These are phyloP conservation scores for Ormyrus labotus DNA, from an alignment of 2,888 invertebrate species.

Conservation along the genomic window DNA sequence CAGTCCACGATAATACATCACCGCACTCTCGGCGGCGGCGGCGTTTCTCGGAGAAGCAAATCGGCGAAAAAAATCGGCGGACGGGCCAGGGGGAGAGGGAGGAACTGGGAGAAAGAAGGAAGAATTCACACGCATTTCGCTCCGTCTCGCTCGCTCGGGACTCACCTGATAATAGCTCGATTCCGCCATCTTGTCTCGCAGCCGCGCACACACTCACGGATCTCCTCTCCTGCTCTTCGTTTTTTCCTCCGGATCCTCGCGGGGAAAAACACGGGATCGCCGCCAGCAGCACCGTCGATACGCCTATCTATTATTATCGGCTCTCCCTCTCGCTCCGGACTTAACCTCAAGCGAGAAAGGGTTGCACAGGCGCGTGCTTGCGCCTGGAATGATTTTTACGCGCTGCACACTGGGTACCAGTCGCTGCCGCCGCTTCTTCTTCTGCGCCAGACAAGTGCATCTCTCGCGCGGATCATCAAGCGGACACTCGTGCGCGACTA, in stretches of 20 bases:
- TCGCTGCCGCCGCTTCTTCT: too few relatives aligned
- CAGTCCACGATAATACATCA: too few relatives aligned
- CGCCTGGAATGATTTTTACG: too few relatives aligned
- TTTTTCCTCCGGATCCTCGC: background rate
- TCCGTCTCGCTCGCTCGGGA: slow-evolving; percentile 58
- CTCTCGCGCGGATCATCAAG: too few relatives aligned
- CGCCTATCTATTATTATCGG: background rate
- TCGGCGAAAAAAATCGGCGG: background rate
- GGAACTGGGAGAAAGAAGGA: background rate
- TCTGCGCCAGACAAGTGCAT: too few relatives aligned
- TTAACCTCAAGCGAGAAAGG: background rate
- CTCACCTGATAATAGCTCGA: slow-evolving; percentile 82
- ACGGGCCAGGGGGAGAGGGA: background rate
- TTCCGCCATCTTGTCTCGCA: slow-evolving; percentile 80
- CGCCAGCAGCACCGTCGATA: background rate
- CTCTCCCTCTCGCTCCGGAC: background rate
- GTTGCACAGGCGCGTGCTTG: too few relatives aligned
- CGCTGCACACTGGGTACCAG: background rate
- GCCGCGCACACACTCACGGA: slow-evolving; percentile 35
- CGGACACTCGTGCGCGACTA: too few relatives aligned
- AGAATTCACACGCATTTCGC: slow-evolving; percentile 30
- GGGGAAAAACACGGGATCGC: background rate
- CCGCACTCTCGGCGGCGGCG: background rate
- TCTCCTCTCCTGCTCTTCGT: slow-evolving; percentile 18
- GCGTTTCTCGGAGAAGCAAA: slow-evolving; percentile 8